These are phyloP conservation scores for Drosophila emarginata DNA, from an alignment of 2,888 invertebrate species.

Conservation along the genomic window DNA sequence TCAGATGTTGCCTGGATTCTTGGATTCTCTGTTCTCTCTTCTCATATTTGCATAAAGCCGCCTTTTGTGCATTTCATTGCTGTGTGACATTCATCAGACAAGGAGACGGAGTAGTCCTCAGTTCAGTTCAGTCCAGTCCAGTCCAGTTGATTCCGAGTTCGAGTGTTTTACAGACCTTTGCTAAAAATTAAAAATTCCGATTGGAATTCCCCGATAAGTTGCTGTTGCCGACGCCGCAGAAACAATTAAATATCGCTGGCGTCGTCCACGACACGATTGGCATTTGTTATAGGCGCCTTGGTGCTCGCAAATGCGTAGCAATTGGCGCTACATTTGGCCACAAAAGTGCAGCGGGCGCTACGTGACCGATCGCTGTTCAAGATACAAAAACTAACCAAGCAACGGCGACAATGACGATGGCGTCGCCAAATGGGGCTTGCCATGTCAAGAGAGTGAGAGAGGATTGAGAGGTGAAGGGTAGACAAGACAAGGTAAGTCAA, in stretches of 20 bases:
- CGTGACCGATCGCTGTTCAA: slow-evolving; percentile 70
- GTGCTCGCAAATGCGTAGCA: slow-evolving; percentile 76
- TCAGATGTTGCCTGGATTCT: slow-evolving; percentile 60
- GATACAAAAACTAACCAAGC: slow-evolving; percentile 39
- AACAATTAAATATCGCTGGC: slow-evolving; percentile 82
- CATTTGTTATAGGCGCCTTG: slow-evolving; percentile 78
- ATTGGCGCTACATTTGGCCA: slow-evolving; percentile 78
- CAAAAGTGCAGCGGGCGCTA: slow-evolving; percentile 70
- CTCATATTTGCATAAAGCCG: slow-evolving; percentile 70
- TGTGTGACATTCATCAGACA: slow-evolving; percentile 77
- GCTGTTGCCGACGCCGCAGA: slow-evolving; percentile 69
- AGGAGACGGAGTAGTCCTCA: slow-evolving; percentile 35
- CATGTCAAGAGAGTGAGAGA: slow-evolving; percentile 20
- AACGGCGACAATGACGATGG: slow-evolving; percentile 19
- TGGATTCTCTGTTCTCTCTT: slow-evolving; percentile 11
- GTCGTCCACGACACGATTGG: slow-evolving; percentile 76
- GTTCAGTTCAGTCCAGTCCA: no score
- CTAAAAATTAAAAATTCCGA: slow-evolving; percentile 80
- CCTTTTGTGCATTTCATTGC: slow-evolving; percentile 48
- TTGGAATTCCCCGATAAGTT: slow-evolving; percentile 79
- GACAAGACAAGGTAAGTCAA: slow-evolving; percentile 55
- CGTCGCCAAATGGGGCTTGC: slow-evolving; percentile 8
- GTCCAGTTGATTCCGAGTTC: no score
- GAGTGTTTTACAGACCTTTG: slow-evolving; percentile 46
- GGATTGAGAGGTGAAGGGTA: slow-evolving; percentile 15